These are phyloP conservation scores for Eriocheir sinensis DNA, from an alignment of 1,140 invertebrate species.

Conservation along the genomic window DNA sequence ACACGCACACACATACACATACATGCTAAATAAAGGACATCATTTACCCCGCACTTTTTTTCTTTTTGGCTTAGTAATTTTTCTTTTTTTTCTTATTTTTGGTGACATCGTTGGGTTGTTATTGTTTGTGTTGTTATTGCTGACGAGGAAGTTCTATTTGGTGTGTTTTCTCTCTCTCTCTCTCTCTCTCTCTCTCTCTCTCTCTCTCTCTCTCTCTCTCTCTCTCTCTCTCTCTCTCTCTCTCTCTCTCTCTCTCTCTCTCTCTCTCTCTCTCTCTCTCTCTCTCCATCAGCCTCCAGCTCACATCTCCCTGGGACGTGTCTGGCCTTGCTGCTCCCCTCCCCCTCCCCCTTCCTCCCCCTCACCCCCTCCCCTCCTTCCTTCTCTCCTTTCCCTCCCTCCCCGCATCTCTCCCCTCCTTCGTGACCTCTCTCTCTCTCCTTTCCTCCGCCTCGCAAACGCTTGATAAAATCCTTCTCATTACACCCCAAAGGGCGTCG, in stretches of 20 bases:
- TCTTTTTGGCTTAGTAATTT: no score
- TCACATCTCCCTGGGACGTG: not conserved
- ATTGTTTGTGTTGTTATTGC: no score
- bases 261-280: constrained; percentile 16
- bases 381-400: not conserved
- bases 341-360: not conserved
- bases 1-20: not conserved
- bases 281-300: not conserved
- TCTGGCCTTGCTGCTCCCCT: not conserved
- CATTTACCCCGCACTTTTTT: no score
- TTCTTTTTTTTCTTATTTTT: no score
- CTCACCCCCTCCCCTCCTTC: not conserved
- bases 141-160: no score
- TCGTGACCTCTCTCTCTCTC: not conserved
- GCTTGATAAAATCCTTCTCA: constrained; percentile 66
- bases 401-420: not conserved
- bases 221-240: constrained; percentile 38
- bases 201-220: constrained; percentile 35
- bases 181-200: constrained; percentile 51
- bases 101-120: no score
- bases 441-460: not conserved
- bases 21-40: no score
- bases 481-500: constrained; percentile 39
- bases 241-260: constrained; percentile 16
- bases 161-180: not conserved